These are phyloP conservation scores for Cyrtorhinus lividipennis DNA, from an alignment of 1,140 invertebrate species.

Conservation along the genomic window DNA sequence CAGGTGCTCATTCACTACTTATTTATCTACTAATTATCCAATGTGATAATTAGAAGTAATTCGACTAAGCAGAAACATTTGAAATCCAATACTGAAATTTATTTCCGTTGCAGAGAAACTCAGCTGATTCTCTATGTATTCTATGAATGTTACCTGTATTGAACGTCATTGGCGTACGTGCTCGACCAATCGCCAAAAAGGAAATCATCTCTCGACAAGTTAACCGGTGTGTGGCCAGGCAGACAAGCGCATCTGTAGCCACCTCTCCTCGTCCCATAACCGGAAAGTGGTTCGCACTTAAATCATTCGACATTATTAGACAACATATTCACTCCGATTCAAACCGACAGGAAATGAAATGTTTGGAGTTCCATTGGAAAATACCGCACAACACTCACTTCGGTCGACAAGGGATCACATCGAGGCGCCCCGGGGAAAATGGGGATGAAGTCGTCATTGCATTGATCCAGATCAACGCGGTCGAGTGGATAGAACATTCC, in stretches of 20 bases:
- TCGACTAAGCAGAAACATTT: too few relatives aligned
- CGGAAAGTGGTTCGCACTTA: slow-evolving; percentile 19
- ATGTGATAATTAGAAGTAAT: too few relatives aligned
- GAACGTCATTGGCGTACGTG: background rate
- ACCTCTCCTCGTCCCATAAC: slow-evolving; percentile 16
- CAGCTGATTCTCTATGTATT: too few relatives aligned
- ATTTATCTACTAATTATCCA: too few relatives aligned
- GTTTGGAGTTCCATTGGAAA: too few relatives aligned
- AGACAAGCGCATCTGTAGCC: slow-evolving; percentile 22
- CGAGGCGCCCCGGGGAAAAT: slow-evolving; percentile 29
- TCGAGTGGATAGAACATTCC: slow-evolving; percentile 28
- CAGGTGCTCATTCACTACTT: too few relatives aligned
- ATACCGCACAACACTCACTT: slow-evolving; percentile 24
- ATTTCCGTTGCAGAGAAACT: too few relatives aligned
- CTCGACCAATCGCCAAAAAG: slow-evolving; percentile 8
- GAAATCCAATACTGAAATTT: too few relatives aligned
- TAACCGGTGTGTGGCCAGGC: slow-evolving; percentile 18
- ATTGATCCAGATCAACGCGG: slow-evolving; percentile 29
- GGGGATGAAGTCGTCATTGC: slow-evolving; percentile 28
- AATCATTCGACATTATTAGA: slow-evolving; percentile 1
- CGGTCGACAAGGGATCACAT: slow-evolving; percentile 29
- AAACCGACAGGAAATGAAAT: background rate
- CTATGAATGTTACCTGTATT: background rate
- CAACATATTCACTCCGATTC: too few relatives aligned
- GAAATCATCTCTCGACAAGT: background rate